Conservation (phyloP, 1,140 invertebrate species). For the Trichonephila clavipes region DNA sequence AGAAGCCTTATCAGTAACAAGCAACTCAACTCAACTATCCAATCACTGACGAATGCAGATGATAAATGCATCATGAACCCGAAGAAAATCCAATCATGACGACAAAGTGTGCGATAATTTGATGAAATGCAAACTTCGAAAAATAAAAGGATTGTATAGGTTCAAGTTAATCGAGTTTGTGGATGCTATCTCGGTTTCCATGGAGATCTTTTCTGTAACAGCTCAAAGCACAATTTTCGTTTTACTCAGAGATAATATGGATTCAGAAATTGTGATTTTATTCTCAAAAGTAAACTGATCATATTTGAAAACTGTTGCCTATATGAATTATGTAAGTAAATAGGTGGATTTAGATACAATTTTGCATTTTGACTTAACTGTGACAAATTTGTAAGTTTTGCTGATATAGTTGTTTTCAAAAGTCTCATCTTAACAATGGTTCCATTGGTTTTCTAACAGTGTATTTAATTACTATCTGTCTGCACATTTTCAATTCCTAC, state of each 20-base stretch:
- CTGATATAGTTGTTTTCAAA: no score
- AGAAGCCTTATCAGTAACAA: background rate
- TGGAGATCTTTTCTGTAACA: background rate
- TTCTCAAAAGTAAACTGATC: background rate
- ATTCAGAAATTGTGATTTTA: background rate
- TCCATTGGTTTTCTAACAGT: no score
- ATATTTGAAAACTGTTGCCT: background rate
- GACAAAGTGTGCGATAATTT: constrained; percentile 6
- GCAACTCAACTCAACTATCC: background rate
- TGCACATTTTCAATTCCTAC: no score
- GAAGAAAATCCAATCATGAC: background rate
- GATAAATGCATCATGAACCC: background rate
- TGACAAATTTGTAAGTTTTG: no score
- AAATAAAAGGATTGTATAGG: constrained; percentile 6
- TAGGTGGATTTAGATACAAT: no score
- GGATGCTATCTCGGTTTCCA: background rate
- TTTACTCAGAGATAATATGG: background rate
- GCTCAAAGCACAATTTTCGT: background rate
- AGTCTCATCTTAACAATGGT: no score
- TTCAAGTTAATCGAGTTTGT: background rate
- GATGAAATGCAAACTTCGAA: constrained; percentile 10
- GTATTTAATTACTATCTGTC: no score
- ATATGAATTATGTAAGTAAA: no score
- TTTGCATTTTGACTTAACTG: no score
- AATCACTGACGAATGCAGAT: background rate